Percentiles rank a stretch among this genome's conserved stretches.
phyloP scores from a whole-genome alignment of 2,888 invertebrate genomes.

The Clanis bilineata region DNA sequence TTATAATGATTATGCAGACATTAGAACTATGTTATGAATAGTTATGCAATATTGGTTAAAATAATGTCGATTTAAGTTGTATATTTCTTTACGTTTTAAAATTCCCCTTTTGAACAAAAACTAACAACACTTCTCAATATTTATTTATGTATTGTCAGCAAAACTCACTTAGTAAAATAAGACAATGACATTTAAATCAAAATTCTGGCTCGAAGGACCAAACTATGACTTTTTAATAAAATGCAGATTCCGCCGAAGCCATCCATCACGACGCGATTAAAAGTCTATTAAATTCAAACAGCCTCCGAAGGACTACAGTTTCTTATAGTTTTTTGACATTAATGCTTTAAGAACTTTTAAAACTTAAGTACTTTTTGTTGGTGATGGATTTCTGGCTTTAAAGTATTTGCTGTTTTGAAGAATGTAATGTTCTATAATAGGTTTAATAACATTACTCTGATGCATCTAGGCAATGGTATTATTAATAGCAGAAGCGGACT shows the following conservation, averaged over 20 bases:
- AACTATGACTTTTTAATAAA: background rate
- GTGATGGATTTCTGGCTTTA: background rate
- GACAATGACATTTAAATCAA: background rate
- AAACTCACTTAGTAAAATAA: background rate
- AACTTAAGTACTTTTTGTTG: background rate
- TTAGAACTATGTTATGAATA: too few relatives aligned
- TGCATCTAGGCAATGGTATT: too few relatives aligned
- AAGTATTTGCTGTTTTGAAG: background rate
- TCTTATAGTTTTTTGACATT: background rate
- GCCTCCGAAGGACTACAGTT: background rate
- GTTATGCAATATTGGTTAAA: too few relatives aligned
- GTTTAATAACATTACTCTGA: too few relatives aligned
- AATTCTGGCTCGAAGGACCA: background rate
- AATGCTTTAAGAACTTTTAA: background rate
- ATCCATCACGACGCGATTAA: background rate
- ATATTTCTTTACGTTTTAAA: too few relatives aligned
- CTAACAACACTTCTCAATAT: background rate
- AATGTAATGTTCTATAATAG: background rate
- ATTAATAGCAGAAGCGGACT: too few relatives aligned
- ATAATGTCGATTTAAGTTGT: too few relatives aligned
- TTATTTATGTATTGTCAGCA: background rate
- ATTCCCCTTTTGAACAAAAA: background rate
- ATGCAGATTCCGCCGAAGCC: constrained; percentile 5
- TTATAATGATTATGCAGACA: too few relatives aligned
- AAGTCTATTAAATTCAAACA: constrained; percentile 2